Conservation (phyloP, 2,113 vertebrate genomes). For the Periophthalmus modestus region DNA sequence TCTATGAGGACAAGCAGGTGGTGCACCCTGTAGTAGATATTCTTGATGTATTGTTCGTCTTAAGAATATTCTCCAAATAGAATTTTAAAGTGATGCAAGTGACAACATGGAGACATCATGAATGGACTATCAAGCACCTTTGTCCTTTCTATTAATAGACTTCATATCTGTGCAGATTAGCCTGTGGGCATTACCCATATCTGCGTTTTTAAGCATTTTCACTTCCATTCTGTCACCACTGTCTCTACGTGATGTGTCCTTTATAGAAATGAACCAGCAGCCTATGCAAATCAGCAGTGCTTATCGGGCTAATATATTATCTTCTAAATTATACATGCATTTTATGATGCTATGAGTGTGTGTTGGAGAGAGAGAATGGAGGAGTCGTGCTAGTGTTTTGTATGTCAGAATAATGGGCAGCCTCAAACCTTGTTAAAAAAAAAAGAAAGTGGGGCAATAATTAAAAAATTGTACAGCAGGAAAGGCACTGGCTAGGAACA, state of each 20-base stretch:
- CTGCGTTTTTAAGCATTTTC: constrained; percentile 49
- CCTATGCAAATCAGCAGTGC: constrained; percentile 40
- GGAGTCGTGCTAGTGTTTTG: background rate
- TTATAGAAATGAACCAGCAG: constrained; percentile 28
- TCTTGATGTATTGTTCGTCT: too few relatives aligned
- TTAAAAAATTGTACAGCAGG: background rate
- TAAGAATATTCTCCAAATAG: too few relatives aligned
- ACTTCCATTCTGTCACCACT: constrained; percentile 41
- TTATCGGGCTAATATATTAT: constrained; percentile 28
- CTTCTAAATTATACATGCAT: constrained; percentile 21
- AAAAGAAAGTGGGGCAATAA: background rate
- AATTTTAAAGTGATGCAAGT: constrained; percentile 8
- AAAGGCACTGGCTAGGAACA: background rate
- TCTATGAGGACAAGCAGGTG: too few relatives aligned
- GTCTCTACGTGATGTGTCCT: constrained; percentile 39
- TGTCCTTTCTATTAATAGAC: constrained; percentile 58
- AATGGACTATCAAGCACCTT: constrained; percentile 39
- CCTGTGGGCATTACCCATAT: constrained; percentile 55
- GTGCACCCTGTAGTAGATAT: too few relatives aligned
- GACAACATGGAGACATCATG: constrained; percentile 37
- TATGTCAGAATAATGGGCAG: constrained; percentile 4
- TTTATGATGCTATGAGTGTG: background rate
- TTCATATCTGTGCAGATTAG: constrained; percentile 64
- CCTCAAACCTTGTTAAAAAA: background rate
- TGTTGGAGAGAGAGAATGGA: background rate